Conservation (phyloP, 2,113 vertebrate species). For the Piprites chloris region DNA sequence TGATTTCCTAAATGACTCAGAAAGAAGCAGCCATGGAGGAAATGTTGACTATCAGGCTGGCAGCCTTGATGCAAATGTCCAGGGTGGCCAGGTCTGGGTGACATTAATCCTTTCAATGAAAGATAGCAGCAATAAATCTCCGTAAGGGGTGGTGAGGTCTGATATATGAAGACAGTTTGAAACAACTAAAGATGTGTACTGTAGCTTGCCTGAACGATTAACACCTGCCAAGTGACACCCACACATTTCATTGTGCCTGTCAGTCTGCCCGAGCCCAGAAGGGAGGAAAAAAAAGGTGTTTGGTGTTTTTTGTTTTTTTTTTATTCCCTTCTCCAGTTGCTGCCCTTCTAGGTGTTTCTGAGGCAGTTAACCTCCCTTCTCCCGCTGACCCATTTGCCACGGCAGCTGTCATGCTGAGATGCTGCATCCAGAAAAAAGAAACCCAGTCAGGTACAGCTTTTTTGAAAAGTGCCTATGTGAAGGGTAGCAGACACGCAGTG, state of each 20-base stretch:
- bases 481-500: neutral
- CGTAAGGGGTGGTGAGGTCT: neutral
- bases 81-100: neutral
- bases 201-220: constrained; percentile 39
- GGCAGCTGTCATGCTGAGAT: neutral
- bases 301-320: neutral
- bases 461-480: neutral
- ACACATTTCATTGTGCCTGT: constrained; percentile 42
- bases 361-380: neutral
- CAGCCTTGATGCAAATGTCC: constrained; percentile 25
- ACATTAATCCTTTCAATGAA: constrained; percentile 23
- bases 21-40: neutral
- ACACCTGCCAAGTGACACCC: constrained; percentile 51
- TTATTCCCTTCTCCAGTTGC: neutral
- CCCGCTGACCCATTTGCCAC: neutral
- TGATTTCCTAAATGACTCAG: neutral
- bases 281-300: neutral
- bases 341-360: neutral
- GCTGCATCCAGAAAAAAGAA: neutral
- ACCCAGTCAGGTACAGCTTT: accelerated
- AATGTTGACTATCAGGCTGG: neutral
- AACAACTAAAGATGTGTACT: constrained; percentile 44
- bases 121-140: neutral
- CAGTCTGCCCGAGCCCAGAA: constrained; percentile 13
- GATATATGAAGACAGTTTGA: constrained; percentile 45